phyloP scores from a whole-genome alignment of 2,797 vertebrate genomes.

The Loris lydekkerianus region DNA sequence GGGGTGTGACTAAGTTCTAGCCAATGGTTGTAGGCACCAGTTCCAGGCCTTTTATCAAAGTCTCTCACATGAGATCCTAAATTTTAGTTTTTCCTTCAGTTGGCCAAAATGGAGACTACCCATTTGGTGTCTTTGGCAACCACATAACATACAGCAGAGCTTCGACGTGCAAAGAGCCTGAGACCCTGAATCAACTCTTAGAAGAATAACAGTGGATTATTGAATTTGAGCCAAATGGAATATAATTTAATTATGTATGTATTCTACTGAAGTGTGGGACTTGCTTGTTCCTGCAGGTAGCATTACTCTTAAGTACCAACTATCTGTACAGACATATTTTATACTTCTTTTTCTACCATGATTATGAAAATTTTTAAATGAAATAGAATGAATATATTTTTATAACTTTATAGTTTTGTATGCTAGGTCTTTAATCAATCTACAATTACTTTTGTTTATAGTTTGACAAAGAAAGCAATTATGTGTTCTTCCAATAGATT shows the following conservation, averaged over 20 bases:
- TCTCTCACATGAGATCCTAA: not conserved
- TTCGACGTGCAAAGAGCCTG: not conserved
- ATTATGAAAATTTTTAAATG: not conserved
- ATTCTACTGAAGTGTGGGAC: not conserved
- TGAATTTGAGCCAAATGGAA: not conserved
- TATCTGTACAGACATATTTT: not conserved
- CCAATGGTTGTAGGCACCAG: not conserved
- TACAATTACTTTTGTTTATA: not conserved
- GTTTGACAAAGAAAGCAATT: not conserved
- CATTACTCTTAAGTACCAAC: not conserved
- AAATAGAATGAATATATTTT: not conserved
- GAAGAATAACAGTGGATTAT: not conserved
- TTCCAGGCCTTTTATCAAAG: not conserved
- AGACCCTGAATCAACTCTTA: not conserved
- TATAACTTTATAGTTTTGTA: not conserved
- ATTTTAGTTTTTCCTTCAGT: not conserved
- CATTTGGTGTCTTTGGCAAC: fast-evolving
- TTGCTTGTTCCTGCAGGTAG: not conserved
- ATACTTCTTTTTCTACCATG: not conserved
- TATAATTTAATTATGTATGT: too few species aligned
- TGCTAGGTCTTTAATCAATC: not conserved
- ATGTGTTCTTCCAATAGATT: not conserved
- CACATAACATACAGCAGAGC: not conserved
- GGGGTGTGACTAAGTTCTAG: not conserved
- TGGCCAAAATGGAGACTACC: not conserved